Percentiles rank a stretch among this genome's conserved stretches.
Evolutionary conservation across 2,888 invertebrate species (phyloP).

Genomic region (Spatulosminthurus flaviceps): DNA sequence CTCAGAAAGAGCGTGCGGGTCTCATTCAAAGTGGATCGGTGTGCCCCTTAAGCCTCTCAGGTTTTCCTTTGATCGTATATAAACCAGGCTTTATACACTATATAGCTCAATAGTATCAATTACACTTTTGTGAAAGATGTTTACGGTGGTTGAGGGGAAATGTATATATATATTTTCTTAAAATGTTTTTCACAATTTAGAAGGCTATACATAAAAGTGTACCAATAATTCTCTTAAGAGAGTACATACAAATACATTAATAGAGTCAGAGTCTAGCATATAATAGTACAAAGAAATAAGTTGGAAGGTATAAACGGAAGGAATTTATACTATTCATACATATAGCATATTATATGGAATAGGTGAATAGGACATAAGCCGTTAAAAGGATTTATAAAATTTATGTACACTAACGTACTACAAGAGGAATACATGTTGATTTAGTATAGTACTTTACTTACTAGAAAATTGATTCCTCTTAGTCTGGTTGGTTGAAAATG

Average conservation of each 20-base stretch:
- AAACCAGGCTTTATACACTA: not conserved
- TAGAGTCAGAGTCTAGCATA: too few species aligned
- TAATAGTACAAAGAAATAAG: too few species aligned
- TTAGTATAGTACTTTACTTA: not conserved
- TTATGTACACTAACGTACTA: too few species aligned
- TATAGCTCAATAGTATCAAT: constrained; percentile 13
- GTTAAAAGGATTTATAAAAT: not conserved
- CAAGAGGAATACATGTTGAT: not conserved
- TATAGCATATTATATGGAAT: too few species aligned
- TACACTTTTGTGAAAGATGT: not conserved
- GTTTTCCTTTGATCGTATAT: not conserved
- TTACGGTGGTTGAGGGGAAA: constrained; percentile 1
- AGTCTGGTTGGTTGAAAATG: constrained; percentile 22
- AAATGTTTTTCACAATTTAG: too few species aligned
- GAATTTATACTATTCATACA: too few species aligned
- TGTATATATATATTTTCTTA: too few species aligned
- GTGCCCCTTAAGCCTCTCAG: not conserved
- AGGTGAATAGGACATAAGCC: not conserved
- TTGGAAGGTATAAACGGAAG: too few species aligned
- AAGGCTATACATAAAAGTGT: not conserved
- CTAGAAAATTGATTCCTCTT: constrained; percentile 13
- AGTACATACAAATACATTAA: too few species aligned
- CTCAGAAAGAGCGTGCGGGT: constrained; percentile 32
- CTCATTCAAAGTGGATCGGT: constrained; percentile 1
- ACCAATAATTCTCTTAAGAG: not conserved